phyloP scores from a whole-genome alignment of 2,888 invertebrate species.

The Cephus spinipes region DNA sequence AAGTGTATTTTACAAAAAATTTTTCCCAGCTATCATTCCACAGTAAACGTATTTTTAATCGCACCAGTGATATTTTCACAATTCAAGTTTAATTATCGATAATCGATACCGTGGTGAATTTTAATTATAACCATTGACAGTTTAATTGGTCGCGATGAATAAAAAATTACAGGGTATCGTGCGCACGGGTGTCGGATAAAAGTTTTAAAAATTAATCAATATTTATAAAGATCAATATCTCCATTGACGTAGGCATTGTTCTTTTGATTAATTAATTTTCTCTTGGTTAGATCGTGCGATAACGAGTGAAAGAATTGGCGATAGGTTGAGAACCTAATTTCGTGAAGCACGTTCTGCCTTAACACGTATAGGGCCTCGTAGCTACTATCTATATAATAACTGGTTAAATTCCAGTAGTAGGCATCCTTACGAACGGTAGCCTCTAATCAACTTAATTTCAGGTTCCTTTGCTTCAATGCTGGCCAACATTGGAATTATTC shows the following conservation, averaged over 20 bases:
- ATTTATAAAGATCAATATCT: background rate
- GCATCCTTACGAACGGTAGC: constrained; percentile 65
- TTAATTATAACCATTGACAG: background rate
- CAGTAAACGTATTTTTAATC: background rate
- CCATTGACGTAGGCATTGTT: too few species aligned
- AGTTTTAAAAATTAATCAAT: background rate
- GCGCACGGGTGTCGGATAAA: background rate
- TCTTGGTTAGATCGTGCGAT: background rate
- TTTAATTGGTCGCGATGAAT: background rate
- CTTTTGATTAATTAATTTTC: background rate
- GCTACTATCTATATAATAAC: constrained; percentile 61
- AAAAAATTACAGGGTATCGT: background rate
- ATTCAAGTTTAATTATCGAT: too few species aligned
- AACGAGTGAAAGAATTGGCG: background rate
- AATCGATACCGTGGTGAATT: too few species aligned
- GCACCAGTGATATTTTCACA: background rate
- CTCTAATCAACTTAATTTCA: constrained; percentile 66
- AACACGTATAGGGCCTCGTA: constrained; percentile 32
- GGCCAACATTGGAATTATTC: constrained; percentile 63
- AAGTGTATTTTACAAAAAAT: background rate
- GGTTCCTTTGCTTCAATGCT: constrained; percentile 58
- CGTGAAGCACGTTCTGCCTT: constrained; percentile 37
- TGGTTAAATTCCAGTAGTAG: constrained; percentile 67
- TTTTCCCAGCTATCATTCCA: background rate
- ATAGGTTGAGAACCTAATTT: constrained; percentile 44